Conservation (phyloP, 2,888 invertebrate species). For the Frankliniella intonsa region DNA sequence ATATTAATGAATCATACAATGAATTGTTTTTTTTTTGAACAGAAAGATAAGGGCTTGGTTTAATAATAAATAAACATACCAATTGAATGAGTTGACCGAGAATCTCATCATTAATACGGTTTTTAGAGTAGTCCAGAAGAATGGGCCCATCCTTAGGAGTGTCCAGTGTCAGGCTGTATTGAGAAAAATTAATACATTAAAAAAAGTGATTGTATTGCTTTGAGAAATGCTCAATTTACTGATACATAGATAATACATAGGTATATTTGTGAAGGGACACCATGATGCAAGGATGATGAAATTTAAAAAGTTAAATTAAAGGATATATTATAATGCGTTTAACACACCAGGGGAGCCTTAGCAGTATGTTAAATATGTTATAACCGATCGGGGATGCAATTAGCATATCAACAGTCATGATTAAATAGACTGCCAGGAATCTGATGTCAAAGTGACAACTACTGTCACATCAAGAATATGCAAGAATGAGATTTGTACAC, state of each 20-base stretch:
- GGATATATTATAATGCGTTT: not conserved
- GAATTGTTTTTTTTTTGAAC: conserved; percentile 29
- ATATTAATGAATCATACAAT: conserved; percentile 33
- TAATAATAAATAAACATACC: conserved; percentile 52
- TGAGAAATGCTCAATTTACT: no score
- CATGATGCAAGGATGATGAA: conserved; percentile 28
- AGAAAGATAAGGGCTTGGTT: conserved; percentile 24
- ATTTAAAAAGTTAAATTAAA: not conserved
- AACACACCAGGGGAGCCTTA: no score
- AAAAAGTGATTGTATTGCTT: conserved; percentile 31
- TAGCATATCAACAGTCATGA: conserved; percentile 6
- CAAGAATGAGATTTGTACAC: no score
- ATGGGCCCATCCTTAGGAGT: conserved; percentile 92
- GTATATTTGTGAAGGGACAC: no score
- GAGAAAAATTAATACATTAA: conserved; percentile 30
- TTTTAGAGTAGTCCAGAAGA: conserved; percentile 95
- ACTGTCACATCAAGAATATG: not conserved
- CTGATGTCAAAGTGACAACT: conserved; percentile 28
- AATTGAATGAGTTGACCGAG: conserved; percentile 71
- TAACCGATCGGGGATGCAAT: not conserved
- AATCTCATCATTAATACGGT: conserved; percentile 75
- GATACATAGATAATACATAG: no score
- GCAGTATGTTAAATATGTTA: no score
- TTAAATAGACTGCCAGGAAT: not conserved
- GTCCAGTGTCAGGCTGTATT: conserved; percentile 63